These are phyloP conservation scores for Melanostigma gelatinosum DNA, from an alignment of 2,113 vertebrate genomes.

Conservation along the genomic window DNA sequence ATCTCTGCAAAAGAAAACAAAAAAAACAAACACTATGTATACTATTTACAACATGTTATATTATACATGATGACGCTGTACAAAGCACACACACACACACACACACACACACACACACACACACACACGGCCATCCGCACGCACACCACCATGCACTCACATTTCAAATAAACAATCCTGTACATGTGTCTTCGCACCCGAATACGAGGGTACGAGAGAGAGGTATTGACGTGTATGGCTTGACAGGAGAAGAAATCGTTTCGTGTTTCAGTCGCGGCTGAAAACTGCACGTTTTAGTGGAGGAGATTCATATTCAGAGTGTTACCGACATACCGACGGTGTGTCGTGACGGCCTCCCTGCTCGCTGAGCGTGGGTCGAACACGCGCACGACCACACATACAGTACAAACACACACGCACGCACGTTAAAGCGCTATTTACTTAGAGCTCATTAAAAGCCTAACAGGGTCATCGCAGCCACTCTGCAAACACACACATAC, in stretches of 20 bases:
- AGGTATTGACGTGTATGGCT: slow-evolving; percentile 99
- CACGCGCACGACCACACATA: slow-evolving; percentile 32
- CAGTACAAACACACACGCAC: slow-evolving; percentile 25
- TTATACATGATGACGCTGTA: slow-evolving; percentile 70
- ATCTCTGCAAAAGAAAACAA: slow-evolving; percentile 72
- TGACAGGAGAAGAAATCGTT: slow-evolving; percentile 81
- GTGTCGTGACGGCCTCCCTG: slow-evolving; percentile 46
- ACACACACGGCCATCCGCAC: slow-evolving; percentile 31
- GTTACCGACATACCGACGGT: slow-evolving; percentile 39
- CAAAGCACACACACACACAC: slow-evolving; percentile 52
- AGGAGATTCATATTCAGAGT: slow-evolving; percentile 72
- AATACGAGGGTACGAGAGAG: slow-evolving; percentile 88
- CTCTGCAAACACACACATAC: slow-evolving; percentile 63
- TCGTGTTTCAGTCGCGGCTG: slow-evolving; percentile 35
- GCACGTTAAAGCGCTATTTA: slow-evolving; percentile 67
- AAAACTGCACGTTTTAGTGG: slow-evolving; percentile 46
- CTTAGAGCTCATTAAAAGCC: slow-evolving; percentile 70
- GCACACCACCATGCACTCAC: slow-evolving; percentile 50
- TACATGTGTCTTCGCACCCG: slow-evolving; percentile 88
- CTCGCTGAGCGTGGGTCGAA: slow-evolving; percentile 28
- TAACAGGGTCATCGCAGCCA: slow-evolving; percentile 43
- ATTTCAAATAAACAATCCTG: slow-evolving; percentile 75
- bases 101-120: slow-evolving; percentile 21
- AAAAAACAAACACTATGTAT: slow-evolving; percentile 75
- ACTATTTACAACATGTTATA: slow-evolving; percentile 75